Percentiles rank a stretch among this genome's conserved stretches.
These are phyloP conservation scores for Pitta sordida DNA, from an alignment of 2,113 vertebrate genomes.

Conservation along the genomic window DNA sequence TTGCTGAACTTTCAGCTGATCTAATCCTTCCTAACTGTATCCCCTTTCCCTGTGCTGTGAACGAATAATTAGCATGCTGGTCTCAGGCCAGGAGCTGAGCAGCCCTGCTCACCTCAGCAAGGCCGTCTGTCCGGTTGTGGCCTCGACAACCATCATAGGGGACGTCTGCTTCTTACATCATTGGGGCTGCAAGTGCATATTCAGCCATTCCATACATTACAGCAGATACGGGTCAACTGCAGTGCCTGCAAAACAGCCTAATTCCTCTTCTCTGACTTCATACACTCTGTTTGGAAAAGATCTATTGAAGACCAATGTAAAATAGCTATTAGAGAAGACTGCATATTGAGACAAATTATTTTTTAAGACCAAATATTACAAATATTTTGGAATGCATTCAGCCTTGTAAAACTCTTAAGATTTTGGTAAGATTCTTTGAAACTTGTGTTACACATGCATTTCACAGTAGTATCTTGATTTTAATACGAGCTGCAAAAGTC, in stretches of 20 bases:
- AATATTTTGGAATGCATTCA: not conserved
- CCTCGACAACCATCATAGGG: not conserved
- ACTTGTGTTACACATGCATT: not conserved
- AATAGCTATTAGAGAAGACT: not conserved
- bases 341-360: not conserved
- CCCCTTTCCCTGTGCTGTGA: not conserved
- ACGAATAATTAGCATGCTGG: not conserved
- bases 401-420: not conserved
- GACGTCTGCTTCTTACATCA: not conserved
- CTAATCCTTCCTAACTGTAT: not conserved
- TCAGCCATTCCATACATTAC: not conserved
- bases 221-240: not conserved
- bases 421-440: not conserved
- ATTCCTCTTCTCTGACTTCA: slow-evolving; percentile 11
- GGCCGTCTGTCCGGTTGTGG: not conserved
- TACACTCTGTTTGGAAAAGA: not conserved
- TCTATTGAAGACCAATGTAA: fast-evolving
- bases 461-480: not conserved
- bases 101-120: not conserved
- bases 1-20: slow-evolving; percentile 29
- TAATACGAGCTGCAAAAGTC: not conserved
- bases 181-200: not conserved
- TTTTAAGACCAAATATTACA: not conserved
- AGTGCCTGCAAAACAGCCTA: not conserved
- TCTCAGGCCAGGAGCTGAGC: not conserved